Conservation (phyloP, 2,888 invertebrate species). For the Tetragonisca angustula region DNA sequence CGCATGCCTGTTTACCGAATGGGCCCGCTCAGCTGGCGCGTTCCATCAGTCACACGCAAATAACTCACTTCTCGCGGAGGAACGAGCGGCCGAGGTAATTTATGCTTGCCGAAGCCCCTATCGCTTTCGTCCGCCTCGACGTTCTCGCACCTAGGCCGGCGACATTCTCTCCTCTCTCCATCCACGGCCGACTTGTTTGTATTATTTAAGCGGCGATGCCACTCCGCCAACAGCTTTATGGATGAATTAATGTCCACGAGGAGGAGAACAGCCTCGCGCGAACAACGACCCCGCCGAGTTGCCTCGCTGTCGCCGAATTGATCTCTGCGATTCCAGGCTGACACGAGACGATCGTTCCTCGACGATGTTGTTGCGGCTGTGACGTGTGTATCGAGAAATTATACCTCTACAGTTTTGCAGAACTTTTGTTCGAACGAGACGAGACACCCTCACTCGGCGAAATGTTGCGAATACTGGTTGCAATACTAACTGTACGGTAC, state of each 20-base stretch:
- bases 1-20: conserved; percentile 74
- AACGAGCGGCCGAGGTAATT: conserved; percentile 78
- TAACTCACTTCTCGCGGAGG: conserved; percentile 82
- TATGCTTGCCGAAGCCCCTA: conserved; percentile 80
- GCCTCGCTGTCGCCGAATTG: not conserved
- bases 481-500: too few relatives aligned
- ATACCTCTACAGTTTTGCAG: too few relatives aligned
- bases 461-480: too few relatives aligned
- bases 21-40: conserved; percentile 82
- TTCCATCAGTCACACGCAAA: conserved; percentile 84
- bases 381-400: too few relatives aligned
- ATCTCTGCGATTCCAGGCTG: not conserved
- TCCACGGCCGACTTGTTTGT: conserved; percentile 48
- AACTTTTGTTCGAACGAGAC: too few relatives aligned
- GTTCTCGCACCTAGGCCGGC: conserved; percentile 55
- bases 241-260: conserved; percentile 29
- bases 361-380: not conserved
- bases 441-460: too few relatives aligned
- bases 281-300: not conserved
- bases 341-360: not conserved
- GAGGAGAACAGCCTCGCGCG: not conserved
- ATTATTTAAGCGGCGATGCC: conserved; percentile 46
- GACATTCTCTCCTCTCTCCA: conserved; percentile 35
- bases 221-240: conserved; percentile 41
- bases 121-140: conserved; percentile 72